These are phyloP conservation scores for zebrafish (Danio rerio) DNA, from an alignment of 2,113 vertebrate species.

Conservation along the genomic window DNA sequence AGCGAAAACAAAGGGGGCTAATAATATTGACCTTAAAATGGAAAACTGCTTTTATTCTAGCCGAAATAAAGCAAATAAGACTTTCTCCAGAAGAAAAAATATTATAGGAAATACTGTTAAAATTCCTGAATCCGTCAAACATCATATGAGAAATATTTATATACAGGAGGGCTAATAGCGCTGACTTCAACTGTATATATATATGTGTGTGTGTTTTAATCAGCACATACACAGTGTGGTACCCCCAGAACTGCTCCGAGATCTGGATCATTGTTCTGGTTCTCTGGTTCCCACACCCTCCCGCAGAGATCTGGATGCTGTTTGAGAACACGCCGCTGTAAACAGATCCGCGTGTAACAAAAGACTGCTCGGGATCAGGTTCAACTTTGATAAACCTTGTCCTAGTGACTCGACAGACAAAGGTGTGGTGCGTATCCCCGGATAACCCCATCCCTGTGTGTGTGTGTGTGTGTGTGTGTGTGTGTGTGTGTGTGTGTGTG, in stretches of 20 bases:
- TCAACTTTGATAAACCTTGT: slow-evolving; percentile 69
- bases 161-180: no score
- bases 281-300: slow-evolving; percentile 50
- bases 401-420: slow-evolving; percentile 63
- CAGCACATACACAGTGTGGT: slow-evolving; percentile 17
- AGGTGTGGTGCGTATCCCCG: slow-evolving; percentile 68
- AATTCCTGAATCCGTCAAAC: no score
- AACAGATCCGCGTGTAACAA: slow-evolving; percentile 67
- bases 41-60: no score
- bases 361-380: slow-evolving; percentile 69
- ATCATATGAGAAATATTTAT: no score
- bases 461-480: no score
- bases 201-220: neutral
- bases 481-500: neutral
- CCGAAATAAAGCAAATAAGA: no score
- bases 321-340: slow-evolving; percentile 68
- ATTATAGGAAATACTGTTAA: no score
- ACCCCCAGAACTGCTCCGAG: slow-evolving; percentile 30
- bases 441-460: slow-evolving; percentile 58
- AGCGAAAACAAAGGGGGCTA: no score
- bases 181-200: no score
- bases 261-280: slow-evolving; percentile 48
- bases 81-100: no score
- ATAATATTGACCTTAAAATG: no score
- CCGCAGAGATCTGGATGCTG: slow-evolving; percentile 39